A percentile compares a stretch with the other conserved stretches of the same genome.
Evolutionary conservation across 2,888 invertebrate genomes (phyloP).

Genomic region (Unio delphinus): DNA sequence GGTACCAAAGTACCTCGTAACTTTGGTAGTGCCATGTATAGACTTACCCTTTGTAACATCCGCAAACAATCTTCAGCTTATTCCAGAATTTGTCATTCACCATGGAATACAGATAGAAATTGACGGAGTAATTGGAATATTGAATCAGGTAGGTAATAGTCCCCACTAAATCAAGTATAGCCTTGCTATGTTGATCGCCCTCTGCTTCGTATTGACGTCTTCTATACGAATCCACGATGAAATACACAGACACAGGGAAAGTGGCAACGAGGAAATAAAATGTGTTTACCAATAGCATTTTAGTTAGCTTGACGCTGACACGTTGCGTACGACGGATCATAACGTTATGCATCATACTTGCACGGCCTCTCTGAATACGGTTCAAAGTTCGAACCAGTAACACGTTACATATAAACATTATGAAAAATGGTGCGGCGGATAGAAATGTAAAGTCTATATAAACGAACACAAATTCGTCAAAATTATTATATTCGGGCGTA

Average conservation of each 20-base stretch:
- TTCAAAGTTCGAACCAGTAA: constrained; percentile 23
- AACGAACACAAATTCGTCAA: constrained; percentile 43
- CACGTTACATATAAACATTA: constrained; percentile 39
- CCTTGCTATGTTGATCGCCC: constrained; percentile 2
- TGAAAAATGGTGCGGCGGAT: constrained; percentile 30
- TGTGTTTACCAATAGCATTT: constrained; percentile 38
- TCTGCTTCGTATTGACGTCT: constrained; percentile 12
- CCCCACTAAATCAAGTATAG: constrained; percentile 31
- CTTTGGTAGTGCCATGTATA: not conserved
- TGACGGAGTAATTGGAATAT: constrained; percentile 41
- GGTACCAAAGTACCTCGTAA: no score
- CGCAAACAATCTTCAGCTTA: constrained; percentile 21
- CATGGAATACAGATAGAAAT: constrained; percentile 46
- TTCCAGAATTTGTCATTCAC: constrained; percentile 33
- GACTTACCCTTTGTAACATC: constrained; percentile 28
- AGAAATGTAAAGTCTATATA: constrained; percentile 39
- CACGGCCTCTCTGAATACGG: constrained; percentile 14
- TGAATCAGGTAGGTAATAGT: constrained; percentile 35
- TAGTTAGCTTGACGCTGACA: constrained; percentile 35
- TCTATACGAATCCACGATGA: constrained; percentile 42
- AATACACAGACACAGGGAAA: constrained; percentile 39
- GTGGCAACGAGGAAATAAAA: constrained; percentile 41
- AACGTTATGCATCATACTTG: constrained; percentile 19
- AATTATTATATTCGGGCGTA: constrained; percentile 20
- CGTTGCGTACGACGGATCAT: constrained; percentile 14